Percentiles rank a stretch among this genome's conserved stretches.
Conservation (phyloP, 1,140 invertebrate species). For the Helicoverpa zea region DNA sequence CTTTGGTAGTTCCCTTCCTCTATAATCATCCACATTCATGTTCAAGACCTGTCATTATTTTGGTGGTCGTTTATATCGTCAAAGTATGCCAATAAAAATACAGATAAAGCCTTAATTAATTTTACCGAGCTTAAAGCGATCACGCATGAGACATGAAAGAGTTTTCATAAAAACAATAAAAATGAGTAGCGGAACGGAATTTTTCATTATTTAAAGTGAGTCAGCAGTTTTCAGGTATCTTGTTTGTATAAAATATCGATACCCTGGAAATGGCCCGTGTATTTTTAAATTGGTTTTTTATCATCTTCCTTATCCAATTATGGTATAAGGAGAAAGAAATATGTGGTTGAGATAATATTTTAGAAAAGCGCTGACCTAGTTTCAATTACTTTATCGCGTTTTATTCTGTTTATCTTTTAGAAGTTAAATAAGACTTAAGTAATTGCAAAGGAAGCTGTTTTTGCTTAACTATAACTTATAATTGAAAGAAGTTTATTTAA, state of each 20-base stretch:
- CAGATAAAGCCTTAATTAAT: background rate
- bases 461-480: too few relatives aligned
- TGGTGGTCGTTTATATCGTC: too few relatives aligned
- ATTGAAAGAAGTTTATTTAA: too few relatives aligned
- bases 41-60: too few relatives aligned
- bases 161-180: background rate
- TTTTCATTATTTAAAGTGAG: slow-evolving; percentile 10
- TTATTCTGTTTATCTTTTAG: background rate
- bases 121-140: background rate
- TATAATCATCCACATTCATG: too few relatives aligned
- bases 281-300: background rate
- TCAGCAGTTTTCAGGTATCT: background rate
- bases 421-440: background rate
- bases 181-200: background rate
- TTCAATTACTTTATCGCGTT: background rate
- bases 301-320: slow-evolving; percentile 5
- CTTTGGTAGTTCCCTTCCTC: too few relatives aligned
- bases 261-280: background rate
- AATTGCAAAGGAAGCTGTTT: too few relatives aligned
- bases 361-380: background rate
- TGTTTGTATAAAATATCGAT: slow-evolving; percentile 6
- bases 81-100: background rate
- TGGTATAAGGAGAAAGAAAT: background rate
- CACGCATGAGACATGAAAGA: background rate
- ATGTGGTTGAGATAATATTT: background rate